phyloP scores from a whole-genome alignment of 1,140 invertebrate genomes.

The Trachymyrmex septentrionalis region DNA sequence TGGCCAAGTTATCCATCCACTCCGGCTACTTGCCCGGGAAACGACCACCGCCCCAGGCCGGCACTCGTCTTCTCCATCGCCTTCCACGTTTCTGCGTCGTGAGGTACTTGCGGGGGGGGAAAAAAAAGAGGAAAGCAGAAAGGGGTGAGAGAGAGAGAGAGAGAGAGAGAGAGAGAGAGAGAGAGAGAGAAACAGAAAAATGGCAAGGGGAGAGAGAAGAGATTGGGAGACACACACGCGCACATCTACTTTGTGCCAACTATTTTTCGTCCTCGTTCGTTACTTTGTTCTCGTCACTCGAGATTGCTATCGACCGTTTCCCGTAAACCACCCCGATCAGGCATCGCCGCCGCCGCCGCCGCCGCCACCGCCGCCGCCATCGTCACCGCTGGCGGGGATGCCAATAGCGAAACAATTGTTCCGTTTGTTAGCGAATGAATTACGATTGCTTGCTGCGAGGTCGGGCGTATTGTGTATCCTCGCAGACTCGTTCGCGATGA shows the following conservation, averaged over 20 bases:
- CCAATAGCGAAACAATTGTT: slow-evolving; percentile 43
- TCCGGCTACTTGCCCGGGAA: slow-evolving; percentile 85
- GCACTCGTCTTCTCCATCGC: slow-evolving; percentile 79
- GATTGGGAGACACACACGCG: slow-evolving; percentile 27
- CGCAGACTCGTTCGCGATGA: not conserved
- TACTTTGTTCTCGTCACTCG: slow-evolving; percentile 66
- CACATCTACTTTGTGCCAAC: slow-evolving; percentile 27
- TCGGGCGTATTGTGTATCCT: not conserved
- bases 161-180: not conserved
- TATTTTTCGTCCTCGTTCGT: slow-evolving; percentile 59
- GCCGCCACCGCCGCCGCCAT: not conserved
- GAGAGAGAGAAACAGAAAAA: no score
- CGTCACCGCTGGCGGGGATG: not conserved
- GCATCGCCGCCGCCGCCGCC: not conserved
- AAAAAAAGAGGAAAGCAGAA: not conserved
- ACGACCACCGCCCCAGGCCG: slow-evolving; percentile 79
- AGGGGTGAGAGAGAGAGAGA: no score
- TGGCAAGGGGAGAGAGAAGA: not conserved
- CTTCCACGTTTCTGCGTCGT: slow-evolving; percentile 67
- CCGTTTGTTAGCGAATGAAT: slow-evolving; percentile 52
- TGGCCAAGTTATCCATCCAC: slow-evolving; percentile 85
- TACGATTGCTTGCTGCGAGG: slow-evolving; percentile 21
- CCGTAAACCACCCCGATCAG: slow-evolving; percentile 58
- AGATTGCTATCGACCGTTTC: slow-evolving; percentile 67
- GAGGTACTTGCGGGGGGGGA: not conserved